phyloP scores from a whole-genome alignment of 2,113 vertebrate species.

The Neomonachus schauinslandi region DNA sequence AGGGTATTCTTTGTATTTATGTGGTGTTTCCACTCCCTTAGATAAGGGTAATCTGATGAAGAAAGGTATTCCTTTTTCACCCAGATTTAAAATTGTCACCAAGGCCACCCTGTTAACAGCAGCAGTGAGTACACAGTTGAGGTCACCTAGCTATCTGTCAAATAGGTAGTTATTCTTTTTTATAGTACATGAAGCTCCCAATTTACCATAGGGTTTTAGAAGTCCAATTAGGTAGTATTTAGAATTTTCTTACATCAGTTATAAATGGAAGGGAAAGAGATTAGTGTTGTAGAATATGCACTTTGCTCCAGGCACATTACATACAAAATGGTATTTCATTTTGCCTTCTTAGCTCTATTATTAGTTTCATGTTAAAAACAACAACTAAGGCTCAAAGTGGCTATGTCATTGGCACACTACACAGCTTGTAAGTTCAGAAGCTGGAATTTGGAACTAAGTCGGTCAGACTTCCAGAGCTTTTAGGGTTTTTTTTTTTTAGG shows the following conservation, averaged over 20 bases:
- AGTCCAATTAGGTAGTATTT: not conserved
- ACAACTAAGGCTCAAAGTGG: not conserved
- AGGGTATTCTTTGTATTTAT: constrained; percentile 14
- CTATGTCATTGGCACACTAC: not conserved
- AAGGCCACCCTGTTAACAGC: not conserved
- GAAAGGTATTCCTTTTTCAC: not conserved
- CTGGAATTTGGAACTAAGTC: not conserved
- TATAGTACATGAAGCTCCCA: not conserved
- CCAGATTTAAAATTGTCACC: constrained; percentile 30
- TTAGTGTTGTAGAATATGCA: not conserved
- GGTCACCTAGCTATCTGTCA: not conserved
- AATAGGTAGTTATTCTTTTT: not conserved
- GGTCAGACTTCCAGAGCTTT: constrained; percentile 15
- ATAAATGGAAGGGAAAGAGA: not conserved
- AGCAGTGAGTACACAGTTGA: not conserved
- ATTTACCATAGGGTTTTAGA: not conserved
- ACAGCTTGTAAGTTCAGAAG: not conserved
- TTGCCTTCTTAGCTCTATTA: not conserved
- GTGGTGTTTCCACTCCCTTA: not conserved
- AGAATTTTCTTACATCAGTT: not conserved
- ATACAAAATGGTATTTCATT: not conserved
- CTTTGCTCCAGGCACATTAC: not conserved
- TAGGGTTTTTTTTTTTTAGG: not conserved
- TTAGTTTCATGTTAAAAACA: not conserved
- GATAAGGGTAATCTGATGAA: not conserved